Evolutionary conservation across 2,797 vertebrate genomes (phyloP).

Genomic region (Lemur catta): DNA sequence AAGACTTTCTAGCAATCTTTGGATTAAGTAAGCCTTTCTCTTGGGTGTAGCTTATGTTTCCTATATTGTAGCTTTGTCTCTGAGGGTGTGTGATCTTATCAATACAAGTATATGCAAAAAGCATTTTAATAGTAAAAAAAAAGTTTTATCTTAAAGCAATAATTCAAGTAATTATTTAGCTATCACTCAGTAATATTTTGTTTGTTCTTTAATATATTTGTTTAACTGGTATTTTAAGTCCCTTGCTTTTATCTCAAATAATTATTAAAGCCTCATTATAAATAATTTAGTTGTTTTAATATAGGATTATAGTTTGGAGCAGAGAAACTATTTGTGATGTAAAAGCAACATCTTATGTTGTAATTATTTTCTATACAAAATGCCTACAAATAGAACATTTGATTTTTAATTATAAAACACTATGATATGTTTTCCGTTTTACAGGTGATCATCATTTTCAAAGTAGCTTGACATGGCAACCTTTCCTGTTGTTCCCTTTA

Average conservation of each 20-base stretch:
- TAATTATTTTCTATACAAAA: slow-evolving; percentile 14
- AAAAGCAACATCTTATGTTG: neutral
- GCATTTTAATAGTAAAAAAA: slow-evolving; percentile 60
- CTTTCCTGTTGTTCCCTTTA: neutral
- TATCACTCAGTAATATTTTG: slow-evolving; percentile 50
- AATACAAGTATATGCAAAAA: slow-evolving; percentile 54
- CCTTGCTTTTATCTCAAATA: slow-evolving; percentile 34
- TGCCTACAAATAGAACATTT: neutral
- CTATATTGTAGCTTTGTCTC: slow-evolving; percentile 74
- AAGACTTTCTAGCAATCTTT: slow-evolving; percentile 81
- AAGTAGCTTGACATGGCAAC: neutral
- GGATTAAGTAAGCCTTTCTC: slow-evolving; percentile 81
- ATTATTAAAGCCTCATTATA: slow-evolving; percentile 39
- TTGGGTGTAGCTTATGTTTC: slow-evolving; percentile 76
- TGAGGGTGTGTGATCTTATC: slow-evolving; percentile 71
- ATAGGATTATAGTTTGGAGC: neutral
- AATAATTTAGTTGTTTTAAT: neutral
- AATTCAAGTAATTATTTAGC: slow-evolving; percentile 62
- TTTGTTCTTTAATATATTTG: slow-evolving; percentile 35
- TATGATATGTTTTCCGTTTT: neutral
- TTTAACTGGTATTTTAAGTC: slow-evolving; percentile 50
- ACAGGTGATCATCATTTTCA: neutral
- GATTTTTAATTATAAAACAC: neutral
- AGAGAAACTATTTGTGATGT: slow-evolving; percentile 36
- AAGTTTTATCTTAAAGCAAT: slow-evolving; percentile 70